phyloP scores from a whole-genome alignment of 1,140 invertebrate species.

The Ceratosolen fusciceps region DNA sequence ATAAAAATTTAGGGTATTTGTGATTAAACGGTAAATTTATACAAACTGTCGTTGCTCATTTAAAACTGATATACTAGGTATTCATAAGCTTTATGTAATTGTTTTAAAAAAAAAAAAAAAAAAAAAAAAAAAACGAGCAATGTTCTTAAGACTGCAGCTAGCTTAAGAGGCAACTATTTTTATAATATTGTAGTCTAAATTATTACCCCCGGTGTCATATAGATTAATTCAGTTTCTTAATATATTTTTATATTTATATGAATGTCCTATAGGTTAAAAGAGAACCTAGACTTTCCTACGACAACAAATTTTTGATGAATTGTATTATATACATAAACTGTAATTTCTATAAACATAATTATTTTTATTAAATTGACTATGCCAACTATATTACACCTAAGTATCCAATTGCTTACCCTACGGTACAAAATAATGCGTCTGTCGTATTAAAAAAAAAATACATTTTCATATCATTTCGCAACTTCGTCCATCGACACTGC shows the following conservation, averaged over 20 bases:
- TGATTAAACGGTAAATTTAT: slow-evolving; percentile 41
- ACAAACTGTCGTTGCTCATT: slow-evolving; percentile 6
- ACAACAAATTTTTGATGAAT: slow-evolving; percentile 33
- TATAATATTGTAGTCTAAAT: slow-evolving; percentile 30
- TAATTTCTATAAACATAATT: slow-evolving; percentile 35
- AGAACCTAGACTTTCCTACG: slow-evolving; percentile 33
- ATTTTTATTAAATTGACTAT: slow-evolving; percentile 3
- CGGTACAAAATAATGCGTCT: no score
- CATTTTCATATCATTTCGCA: no score
- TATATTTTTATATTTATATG: slow-evolving; percentile 40
- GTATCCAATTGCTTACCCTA: background rate
- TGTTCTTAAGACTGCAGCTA: slow-evolving; percentile 45
- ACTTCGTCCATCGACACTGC: no score
- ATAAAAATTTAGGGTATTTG: slow-evolving; percentile 22
- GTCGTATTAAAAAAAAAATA: no score
- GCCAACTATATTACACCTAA: background rate
- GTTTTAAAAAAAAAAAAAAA: no score
- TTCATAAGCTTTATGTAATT: slow-evolving; percentile 19
- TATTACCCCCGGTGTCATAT: slow-evolving; percentile 39
- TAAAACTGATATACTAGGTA: background rate
- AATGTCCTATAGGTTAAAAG: background rate
- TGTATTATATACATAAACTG: slow-evolving; percentile 34
- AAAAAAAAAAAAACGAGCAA: slow-evolving; percentile 21
- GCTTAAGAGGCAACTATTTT: slow-evolving; percentile 44
- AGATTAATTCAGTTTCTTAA: slow-evolving; percentile 24